Conservation (phyloP, 2,888 invertebrate species). For the Drosophila leonis region DNA sequence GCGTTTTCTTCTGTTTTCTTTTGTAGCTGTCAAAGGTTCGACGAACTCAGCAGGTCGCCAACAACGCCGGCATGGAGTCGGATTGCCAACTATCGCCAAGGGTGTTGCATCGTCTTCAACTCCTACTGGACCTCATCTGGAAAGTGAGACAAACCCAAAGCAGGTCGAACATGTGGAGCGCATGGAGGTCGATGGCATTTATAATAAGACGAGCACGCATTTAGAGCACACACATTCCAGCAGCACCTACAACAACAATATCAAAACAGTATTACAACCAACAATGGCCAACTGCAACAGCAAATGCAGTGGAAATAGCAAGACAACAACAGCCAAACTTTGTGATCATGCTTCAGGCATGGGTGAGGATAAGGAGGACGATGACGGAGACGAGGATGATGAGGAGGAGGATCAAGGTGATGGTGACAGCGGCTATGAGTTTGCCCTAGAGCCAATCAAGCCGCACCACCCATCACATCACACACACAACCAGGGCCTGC, state of each 20-base stretch:
- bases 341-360: conserved; percentile 42
- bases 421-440: conserved; percentile 57
- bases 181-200: conserved; percentile 29
- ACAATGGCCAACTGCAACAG: conserved; percentile 42
- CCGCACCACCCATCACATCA: conserved; percentile 37
- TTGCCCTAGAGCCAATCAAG: conserved; percentile 42
- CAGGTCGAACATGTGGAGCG: conserved; percentile 14
- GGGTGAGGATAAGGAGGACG: conserved; percentile 23
- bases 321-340: conserved; percentile 36
- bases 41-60: conserved; percentile 47
- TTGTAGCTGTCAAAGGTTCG: conserved; percentile 73
- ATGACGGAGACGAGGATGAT: conserved; percentile 31
- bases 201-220: conserved; percentile 16
- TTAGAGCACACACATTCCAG: conserved; percentile 45
- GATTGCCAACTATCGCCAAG: conserved; percentile 32
- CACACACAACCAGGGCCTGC: conserved; percentile 85
- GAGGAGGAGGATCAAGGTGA: conserved; percentile 47
- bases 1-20: conserved; percentile 10
- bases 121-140: conserved; percentile 12
- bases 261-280: conserved; percentile 74
- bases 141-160: conserved; percentile 9
- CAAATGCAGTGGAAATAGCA: conserved; percentile 27
- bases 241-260: conserved; percentile 32
- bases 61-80: conserved; percentile 35
- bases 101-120: conserved; percentile 30